Base-by-base conservation (phyloP, 2,113 vertebrate species). In the Entelurus aequoreus region DNA sequence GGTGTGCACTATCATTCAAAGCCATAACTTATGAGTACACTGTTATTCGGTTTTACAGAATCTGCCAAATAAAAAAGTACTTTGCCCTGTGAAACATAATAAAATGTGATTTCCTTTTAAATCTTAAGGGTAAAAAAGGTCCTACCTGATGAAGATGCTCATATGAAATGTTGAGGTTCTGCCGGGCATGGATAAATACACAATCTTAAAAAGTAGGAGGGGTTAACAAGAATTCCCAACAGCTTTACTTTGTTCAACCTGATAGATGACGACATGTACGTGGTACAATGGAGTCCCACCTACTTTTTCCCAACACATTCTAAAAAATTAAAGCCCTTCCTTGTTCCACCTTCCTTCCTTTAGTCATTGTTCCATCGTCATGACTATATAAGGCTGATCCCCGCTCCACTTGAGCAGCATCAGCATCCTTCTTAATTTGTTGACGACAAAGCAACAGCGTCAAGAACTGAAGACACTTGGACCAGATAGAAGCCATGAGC, bases 101-200 rank as follows among this genome's bases (percentile, higher is more conserved):
- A 46, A 12, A 4, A 35, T 3, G 12, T 13, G 12, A 12, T 53
- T 6, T 13, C 12, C 10, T 12, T 1, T 11, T 53, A 55, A 37
- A 9, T 38, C 38, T 16, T 16, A 55, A 38, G 7, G 2, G 44
- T 40, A 63, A 63, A 48, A 13, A 46, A 58, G 57, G 48, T 71
- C 76, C 71, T 83, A 91, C 90, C 88, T 85, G 76, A 0, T 69
- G 48, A 61, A 67, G 79, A 63, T 19, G 40, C 52, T 74, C 48
- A 16, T 40, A 47, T 65, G 65, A 72, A 60, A 48, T 47, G 37
- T 44, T 73, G 54, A 67, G 48, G 44, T 70, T 53, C 62, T 73
- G 50, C 83, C 48, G 28, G 55, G 49, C 83, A 73, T 82, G 71
- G 58, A 65, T 83, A 74, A 75, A 81, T 77, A 73, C 65, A 42